Base-by-base conservation (phyloP, 1,140 invertebrate species). In the Drosophila orena region DNA sequence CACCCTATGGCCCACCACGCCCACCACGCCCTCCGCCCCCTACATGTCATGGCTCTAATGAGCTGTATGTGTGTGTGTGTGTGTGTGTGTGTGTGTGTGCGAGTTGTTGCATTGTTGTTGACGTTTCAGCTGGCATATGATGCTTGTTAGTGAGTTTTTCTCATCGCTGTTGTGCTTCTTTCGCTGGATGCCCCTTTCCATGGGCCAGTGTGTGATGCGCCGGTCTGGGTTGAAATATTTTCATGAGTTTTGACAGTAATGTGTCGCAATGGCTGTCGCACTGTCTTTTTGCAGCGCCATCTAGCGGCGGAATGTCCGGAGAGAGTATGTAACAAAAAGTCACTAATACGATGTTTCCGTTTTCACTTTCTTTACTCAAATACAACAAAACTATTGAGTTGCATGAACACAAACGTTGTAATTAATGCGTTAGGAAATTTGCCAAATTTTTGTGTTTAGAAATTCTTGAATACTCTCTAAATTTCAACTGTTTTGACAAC, bases 201-300 rank as follows among this genome's bases (percentile, higher is more conserved):
- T 15, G n/a, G 20, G 22, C 17, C 8, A 49, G 60, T 60, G 55
- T 64, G 30, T 27, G 64, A 56, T 61, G 44, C 44, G 42, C 40
- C 47, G 57, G 84, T 77, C 79, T 58, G 79, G 60, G 72, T 52
- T 89, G 79, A 89, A 80, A 89, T 89, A 89, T 89, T 89, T 89
- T 89, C 84, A 89, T 89, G 84, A 89, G 84, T 89, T 89, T 89
- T 89, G 84, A 89, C 84, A 89, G 77, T 89, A 89, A 89, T 89
- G 84, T 89, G 84, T 89, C 84, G 84, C 84, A 89, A 89, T 89
- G 84, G 80, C 89, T 89, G 84, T 84, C 79, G 73, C 86, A 77
- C 65, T 62, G 77, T 78, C 61, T 81, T 80, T 78, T 56, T 61
- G 68, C 53, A 49, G 37, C 27, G 40, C 27, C 49, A 53, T 47